These are phyloP conservation scores for Ondatra zibethicus DNA, from an alignment of 2,113 vertebrate species.

Conservation along the genomic window DNA sequence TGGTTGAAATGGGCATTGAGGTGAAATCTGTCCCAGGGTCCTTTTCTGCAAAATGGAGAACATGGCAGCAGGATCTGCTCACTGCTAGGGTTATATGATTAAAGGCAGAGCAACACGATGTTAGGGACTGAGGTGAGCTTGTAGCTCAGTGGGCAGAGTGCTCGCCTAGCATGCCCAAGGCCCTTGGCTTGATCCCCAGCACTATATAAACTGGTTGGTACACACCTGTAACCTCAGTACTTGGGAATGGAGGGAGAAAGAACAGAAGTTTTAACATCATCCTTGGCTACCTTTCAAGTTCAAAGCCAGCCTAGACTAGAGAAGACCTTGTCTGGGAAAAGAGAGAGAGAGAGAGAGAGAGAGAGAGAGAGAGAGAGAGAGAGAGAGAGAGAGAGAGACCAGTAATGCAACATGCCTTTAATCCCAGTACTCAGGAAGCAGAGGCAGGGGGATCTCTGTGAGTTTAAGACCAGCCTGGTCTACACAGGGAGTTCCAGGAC, in stretches of 20 bases:
- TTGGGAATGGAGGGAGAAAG: not conserved
- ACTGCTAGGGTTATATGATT: not conserved
- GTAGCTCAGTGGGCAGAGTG: not conserved
- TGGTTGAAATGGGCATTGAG: not conserved
- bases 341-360: too few relatives aligned
- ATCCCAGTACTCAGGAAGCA: not conserved
- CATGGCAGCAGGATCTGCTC: rapidly evolving
- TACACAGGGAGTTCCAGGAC: not conserved
- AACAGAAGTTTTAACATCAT: not conserved
- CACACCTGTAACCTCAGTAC: not conserved
- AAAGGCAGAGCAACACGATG: not conserved
- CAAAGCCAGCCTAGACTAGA: not conserved
- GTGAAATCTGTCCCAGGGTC: not conserved
- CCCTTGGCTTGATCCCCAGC: not conserved
- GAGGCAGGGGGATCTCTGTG: not conserved
- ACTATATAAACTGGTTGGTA: not conserved
- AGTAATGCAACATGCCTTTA: not conserved
- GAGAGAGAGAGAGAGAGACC: too few relatives aligned
- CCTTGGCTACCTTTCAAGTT: not conserved
- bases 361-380: too few relatives aligned
- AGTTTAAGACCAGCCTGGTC: too few relatives aligned
- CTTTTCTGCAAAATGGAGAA: not conserved
- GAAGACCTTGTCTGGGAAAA: not conserved
- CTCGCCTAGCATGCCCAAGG: not conserved
- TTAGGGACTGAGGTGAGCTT: too few relatives aligned